phyloP scores from a whole-genome alignment of 2,113 vertebrate species.

The Felis chaus region DNA sequence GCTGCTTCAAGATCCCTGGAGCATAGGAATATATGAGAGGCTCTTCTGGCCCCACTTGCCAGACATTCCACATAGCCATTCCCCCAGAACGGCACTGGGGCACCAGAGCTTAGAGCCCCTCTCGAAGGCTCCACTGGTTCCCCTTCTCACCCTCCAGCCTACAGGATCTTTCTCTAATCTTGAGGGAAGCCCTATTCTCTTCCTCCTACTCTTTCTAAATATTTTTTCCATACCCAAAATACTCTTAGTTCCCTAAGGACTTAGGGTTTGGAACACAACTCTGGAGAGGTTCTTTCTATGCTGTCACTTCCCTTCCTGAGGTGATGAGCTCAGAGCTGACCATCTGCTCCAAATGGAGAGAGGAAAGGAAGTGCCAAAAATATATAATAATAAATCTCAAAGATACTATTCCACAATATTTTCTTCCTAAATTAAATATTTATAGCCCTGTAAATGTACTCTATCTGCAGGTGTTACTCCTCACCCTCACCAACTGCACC shows the following conservation, averaged over 20 bases:
- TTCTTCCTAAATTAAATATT: conserved; percentile 2
- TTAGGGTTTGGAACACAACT: conserved; percentile 27
- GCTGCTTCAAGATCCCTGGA: neutral
- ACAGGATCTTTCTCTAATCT: neutral
- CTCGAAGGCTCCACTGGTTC: neutral
- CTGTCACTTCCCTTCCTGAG: conserved; percentile 55
- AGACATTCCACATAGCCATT: neutral
- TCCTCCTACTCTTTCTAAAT: conserved; percentile 3
- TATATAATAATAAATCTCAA: conserved; percentile 28
- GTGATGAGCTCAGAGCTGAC: conserved; percentile 63
- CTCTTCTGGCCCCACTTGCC: neutral
- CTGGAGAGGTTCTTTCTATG: neutral
- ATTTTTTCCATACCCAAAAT: neutral
- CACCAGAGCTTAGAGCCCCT: neutral
- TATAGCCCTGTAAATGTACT: neutral
- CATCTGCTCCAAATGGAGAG: conserved; percentile 64
- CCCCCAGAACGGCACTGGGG: neutral
- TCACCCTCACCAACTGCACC: neutral
- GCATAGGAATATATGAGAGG: neutral
- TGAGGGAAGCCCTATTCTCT: neutral
- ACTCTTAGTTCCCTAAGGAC: conserved; percentile 11
- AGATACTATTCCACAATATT: neutral
- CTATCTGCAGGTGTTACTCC: neutral
- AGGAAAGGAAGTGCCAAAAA: conserved; percentile 46
- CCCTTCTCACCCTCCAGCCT: neutral